Conservation (phyloP, 1,140 invertebrate genomes). For the Stratiolaelaps scimitus region DNA sequence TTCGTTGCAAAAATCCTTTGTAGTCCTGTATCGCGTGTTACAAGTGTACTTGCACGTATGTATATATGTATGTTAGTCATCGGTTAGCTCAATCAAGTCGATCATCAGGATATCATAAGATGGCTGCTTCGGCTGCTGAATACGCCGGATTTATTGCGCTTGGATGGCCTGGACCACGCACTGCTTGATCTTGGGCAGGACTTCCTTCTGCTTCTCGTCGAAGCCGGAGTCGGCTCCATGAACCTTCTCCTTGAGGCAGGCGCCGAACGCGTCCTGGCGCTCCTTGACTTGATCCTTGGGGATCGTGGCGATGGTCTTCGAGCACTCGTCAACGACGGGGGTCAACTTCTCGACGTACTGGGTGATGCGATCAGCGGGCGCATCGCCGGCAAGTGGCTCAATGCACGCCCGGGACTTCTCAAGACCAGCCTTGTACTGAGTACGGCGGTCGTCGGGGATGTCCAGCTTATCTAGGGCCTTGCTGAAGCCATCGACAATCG, state of each 20-base stretch:
- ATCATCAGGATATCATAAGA: no score
- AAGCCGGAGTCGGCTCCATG: conserved; percentile 23
- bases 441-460: conserved; percentile 1
- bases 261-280: conserved; percentile 19
- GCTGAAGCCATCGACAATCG: conserved; percentile 8
- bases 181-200: conserved; percentile 16
- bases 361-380: conserved; percentile 3
- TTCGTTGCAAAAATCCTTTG: no score
- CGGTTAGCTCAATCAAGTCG: no score
- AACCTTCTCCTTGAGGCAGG: conserved; percentile 22
- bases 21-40: no score
- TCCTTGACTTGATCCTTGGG: conserved; percentile 1
- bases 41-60: no score
- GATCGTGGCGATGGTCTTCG: neutral
- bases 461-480: conserved; percentile 11
- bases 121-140: no score
- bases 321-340: conserved; percentile 19
- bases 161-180: neutral
- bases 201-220: conserved; percentile 27
- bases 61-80: no score
- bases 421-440: conserved; percentile 10
- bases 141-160: no score
- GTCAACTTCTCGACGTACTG: conserved; percentile 23
- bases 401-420: conserved; percentile 3
- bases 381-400: conserved; percentile 1